phyloP scores from a whole-genome alignment of 2,797 vertebrate species.

The Aeoliscus strigatus region DNA sequence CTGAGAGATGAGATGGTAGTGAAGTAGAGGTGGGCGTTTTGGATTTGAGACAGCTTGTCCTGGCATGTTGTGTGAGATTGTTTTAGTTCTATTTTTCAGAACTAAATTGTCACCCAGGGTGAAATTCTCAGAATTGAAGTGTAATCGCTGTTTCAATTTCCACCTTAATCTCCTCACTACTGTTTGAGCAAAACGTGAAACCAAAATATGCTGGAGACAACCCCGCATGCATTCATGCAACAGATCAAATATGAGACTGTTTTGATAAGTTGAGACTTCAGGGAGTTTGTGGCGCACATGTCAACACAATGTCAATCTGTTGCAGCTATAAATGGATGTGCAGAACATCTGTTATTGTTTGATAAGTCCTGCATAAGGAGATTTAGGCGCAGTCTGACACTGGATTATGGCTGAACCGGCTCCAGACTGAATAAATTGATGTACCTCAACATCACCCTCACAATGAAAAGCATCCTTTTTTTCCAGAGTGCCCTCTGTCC shows the following conservation, averaged over 20 bases:
- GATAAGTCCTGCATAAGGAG: conserved; percentile 72
- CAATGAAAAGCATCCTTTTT: too few relatives aligned
- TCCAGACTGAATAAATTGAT: conserved; percentile 54
- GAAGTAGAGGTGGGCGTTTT: conserved; percentile 44
- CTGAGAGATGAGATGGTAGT: conserved; percentile 28
- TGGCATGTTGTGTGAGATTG: conserved; percentile 32
- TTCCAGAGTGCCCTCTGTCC: too few relatives aligned
- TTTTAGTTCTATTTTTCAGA: conserved; percentile 46
- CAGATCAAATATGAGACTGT: conserved; percentile 67
- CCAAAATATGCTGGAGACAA: conserved; percentile 54
- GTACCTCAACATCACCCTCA: too few relatives aligned
- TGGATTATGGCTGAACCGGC: conserved; percentile 68
- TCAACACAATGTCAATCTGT: conserved; percentile 63
- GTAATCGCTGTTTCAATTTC: conserved; percentile 62
- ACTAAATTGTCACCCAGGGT: conserved; percentile 62
- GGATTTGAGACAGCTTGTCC: conserved; percentile 54
- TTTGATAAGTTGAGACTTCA: conserved; percentile 59
- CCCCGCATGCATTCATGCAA: conserved; percentile 68
- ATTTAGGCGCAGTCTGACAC: conserved; percentile 68
- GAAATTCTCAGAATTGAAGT: conserved; percentile 62
- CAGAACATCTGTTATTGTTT: conserved; percentile 69
- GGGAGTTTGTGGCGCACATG: too few relatives aligned
- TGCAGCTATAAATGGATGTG: conserved; percentile 66
- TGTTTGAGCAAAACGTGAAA: conserved; percentile 54
- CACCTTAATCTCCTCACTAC: conserved; percentile 55